Base-by-base conservation (phyloP, 2,888 invertebrate species). In the Callyntrura sp. region DNA sequence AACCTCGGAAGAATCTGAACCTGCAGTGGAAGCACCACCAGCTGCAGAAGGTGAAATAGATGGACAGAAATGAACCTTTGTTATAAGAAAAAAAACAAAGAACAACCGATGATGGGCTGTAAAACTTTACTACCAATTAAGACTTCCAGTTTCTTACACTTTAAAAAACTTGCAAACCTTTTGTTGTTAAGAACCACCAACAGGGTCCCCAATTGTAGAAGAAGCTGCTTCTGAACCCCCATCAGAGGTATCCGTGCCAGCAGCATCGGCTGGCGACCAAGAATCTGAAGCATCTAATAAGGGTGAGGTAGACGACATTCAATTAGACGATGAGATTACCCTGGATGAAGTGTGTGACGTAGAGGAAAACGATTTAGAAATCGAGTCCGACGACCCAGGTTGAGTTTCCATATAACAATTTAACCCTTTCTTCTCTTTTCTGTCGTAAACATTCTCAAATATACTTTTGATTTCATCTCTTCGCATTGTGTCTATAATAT, bases 351-450 rank as follows among this genome's bases (percentile, higher is more conserved):
- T 91, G 91, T 91, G 91, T 91, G 91, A 91, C 78, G 89, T 91
- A 83, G 91, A 91, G 84, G 91, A 91, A 86, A 91, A 87, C 91
- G 91, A 91, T 91, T 90, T 91, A 91, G 90, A 91, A 91, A 91
- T 91, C 91, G 91, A 83, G 86, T 73, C 87, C 87, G 86, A 82
- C 82, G 88, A 85, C 84, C 79, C 73, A 91, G 91, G 91, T 91
- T 88, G 91, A 91, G 85, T 91, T 83, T 65, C 81, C 76, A 87
- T 68, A 20, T 87, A 86, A 85, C 65, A 65, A 86, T 65, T 73
- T 85, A 85, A 85, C 85, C 73, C 81, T 76, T 35, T 73, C 82
- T 65, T 81, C 48, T 78, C 83, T 35, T 78, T 60, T 79, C 82
- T 84, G 48, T 89, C 57, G 23, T 45, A 35, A 35, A 20, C 62